phyloP scores from a whole-genome alignment of 2,113 vertebrate genomes.

The Heliornis fulica region DNA sequence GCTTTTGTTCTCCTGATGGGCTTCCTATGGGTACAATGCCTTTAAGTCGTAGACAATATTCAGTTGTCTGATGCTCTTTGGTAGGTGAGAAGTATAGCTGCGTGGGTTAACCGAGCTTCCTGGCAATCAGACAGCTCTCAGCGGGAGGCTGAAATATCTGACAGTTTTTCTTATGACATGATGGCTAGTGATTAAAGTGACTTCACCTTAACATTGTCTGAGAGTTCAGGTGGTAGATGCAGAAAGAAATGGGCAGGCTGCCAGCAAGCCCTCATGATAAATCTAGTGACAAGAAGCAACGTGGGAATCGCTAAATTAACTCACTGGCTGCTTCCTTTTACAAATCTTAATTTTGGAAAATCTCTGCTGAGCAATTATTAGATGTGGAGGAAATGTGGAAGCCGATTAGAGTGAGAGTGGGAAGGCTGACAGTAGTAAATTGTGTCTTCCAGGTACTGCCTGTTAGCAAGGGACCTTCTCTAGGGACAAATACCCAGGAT shows the following conservation, averaged over 20 bases:
- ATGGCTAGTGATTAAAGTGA: background rate
- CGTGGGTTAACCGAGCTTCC: background rate
- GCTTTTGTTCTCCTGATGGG: background rate
- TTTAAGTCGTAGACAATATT: background rate
- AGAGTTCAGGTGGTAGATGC: constrained; percentile 6
- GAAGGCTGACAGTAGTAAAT: background rate
- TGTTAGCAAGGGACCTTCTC: background rate
- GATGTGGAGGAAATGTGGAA: background rate
- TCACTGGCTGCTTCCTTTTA: background rate
- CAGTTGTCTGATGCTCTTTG: background rate
- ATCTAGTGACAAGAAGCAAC: background rate
- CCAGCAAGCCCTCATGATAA: background rate
- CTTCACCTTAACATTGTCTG: background rate
- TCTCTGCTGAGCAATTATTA: background rate
- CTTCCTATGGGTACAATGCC: background rate
- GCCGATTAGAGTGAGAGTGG: background rate
- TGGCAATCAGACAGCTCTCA: background rate
- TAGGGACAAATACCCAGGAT: background rate
- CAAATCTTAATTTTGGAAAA: constrained; percentile 14
- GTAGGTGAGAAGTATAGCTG: background rate
- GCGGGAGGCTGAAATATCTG: background rate
- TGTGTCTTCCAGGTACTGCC: background rate
- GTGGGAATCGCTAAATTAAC: background rate
- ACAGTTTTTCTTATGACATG: background rate
- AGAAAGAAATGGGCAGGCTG: background rate